A percentile compares a stretch with the other conserved stretches of the same genome.
phyloP scores from a whole-genome alignment of 2,888 invertebrate species.

The Rosalia funebris region DNA sequence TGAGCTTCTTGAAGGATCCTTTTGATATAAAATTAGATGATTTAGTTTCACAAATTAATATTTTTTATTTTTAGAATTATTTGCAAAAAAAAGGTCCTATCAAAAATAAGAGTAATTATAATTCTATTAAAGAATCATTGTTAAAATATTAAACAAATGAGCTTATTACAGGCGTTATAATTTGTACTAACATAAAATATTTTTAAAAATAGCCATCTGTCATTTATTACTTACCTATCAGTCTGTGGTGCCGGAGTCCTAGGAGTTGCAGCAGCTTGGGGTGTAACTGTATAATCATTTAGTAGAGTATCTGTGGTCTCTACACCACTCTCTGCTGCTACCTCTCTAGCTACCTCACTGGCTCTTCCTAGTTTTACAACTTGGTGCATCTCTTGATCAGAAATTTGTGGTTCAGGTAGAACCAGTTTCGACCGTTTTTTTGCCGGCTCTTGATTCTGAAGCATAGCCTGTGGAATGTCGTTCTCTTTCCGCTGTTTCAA shows the following conservation, averaged over 20 bases:
- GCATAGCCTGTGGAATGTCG: constrained; percentile 90
- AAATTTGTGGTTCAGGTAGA: constrained; percentile 95
- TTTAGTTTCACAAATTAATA: too few relatives aligned
- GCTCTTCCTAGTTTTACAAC: constrained; percentile 92
- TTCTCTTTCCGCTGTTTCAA: constrained; percentile 95
- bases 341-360: constrained; percentile 90
- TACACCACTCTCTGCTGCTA: constrained; percentile 80
- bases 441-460: constrained; percentile 88
- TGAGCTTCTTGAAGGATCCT: constrained; percentile 92
- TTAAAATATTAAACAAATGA: too few relatives aligned
- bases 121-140: too few relatives aligned
- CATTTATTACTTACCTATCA: constrained; percentile 69
- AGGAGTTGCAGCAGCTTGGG: constrained; percentile 76
- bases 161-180: too few relatives aligned
- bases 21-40: too few relatives aligned
- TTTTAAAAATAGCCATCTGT: too few relatives aligned
- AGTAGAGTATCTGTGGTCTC: constrained; percentile 87
- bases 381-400: constrained; percentile 90
- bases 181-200: too few relatives aligned
- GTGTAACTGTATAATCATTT: constrained; percentile 89
- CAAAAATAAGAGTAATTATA: too few relatives aligned
- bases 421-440: constrained; percentile 95
- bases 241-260: constrained; percentile 87
- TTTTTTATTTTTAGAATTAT: too few relatives aligned
- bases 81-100: too few relatives aligned